phyloP scores from a whole-genome alignment of 2,113 vertebrate species.

The Dissostichus mawsoni region DNA sequence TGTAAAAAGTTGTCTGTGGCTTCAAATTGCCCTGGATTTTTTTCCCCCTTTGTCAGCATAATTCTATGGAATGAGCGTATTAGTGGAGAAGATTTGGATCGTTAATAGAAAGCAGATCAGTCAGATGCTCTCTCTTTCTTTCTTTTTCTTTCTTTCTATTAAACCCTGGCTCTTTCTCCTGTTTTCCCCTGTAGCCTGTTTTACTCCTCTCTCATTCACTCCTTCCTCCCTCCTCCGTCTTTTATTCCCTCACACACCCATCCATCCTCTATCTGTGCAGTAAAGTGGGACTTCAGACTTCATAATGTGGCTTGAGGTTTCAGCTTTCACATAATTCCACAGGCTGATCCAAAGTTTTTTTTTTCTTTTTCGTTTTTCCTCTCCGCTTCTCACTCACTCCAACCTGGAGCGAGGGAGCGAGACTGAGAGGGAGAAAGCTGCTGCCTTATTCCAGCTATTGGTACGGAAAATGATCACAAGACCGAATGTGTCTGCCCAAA shows the following conservation, averaged over 20 bases:
- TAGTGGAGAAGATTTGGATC: constrained; percentile 79
- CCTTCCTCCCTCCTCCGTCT: neutral
- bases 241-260: constrained; percentile 52
- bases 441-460: constrained; percentile 52
- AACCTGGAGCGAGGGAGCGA: constrained; percentile 30
- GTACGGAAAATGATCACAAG: constrained; percentile 72
- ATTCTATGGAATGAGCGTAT: constrained; percentile 78
- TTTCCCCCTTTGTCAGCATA: constrained; percentile 84
- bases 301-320: constrained; percentile 82
- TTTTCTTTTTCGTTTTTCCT: neutral
- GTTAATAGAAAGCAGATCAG: constrained; percentile 86
- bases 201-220: constrained; percentile 19
- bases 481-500: constrained; percentile 56
- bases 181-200: too few species aligned
- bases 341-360: constrained; percentile 60
- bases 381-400: constrained; percentile 46
- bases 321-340: constrained; percentile 84
- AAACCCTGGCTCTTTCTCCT: constrained; percentile 42
- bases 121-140: constrained; percentile 41
- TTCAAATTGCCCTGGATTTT: constrained; percentile 71
- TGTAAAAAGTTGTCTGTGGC: constrained; percentile 76
- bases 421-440: constrained; percentile 12
- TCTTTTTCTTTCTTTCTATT: constrained; percentile 8
- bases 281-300: constrained; percentile 75
- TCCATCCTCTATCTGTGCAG: constrained; percentile 73